Base-by-base conservation (phyloP, 2,888 invertebrate species). In the Scaptomyza parva region DNA sequence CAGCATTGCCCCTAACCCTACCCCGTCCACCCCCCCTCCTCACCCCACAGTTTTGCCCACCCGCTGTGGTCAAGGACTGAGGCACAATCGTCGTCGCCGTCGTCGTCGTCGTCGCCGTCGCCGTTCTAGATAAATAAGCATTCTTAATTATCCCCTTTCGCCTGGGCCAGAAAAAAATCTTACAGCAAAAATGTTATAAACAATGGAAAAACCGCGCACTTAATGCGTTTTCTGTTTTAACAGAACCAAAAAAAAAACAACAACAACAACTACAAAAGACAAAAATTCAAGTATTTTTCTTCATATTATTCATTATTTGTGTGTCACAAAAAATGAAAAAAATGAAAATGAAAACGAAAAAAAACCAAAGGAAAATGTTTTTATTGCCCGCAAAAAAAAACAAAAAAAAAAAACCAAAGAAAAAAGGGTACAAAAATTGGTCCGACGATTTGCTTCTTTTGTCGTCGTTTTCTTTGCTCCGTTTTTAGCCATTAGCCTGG, bases 71-170 rank as follows among this genome's bases (percentile, higher is more conserved):
- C 73, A 85, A 73, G 78, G 72, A 60, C 41, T 53, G 78, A 43
- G 72, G 82, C 76, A 86, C 86, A 89, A 79, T 90, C 88, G 89
- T 89, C 89, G 90, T 82, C 89, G 84, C 88, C 88, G 78, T 89
- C 86, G 89, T 89, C 90, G 90, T 22, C 89, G 90, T 82, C 89
- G 83, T 89, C 88, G 78, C 89, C 86, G 89, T 89, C 90, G 90
- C 86, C 89, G 83, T 89, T 89, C 89, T 89, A 90, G 89, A 89
- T 90, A 89, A 90, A 89, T 90, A 89, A 90, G 90, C 89, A 89
- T 88, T 82, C 89, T 89, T 90, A 90, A 89, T 89, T 89, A 90
- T 89, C 90, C 89, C 87, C 72, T 48, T 89, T 81, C 71, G 78
- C 67, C 70, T 60, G 70, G 70, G 24, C 60, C 59, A 40, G 5